Percentiles rank a stretch among this genome's conserved stretches.
Evolutionary conservation across 2,113 vertebrate genomes (phyloP).

Genomic region (Phalacrocorax pelagicus): DNA sequence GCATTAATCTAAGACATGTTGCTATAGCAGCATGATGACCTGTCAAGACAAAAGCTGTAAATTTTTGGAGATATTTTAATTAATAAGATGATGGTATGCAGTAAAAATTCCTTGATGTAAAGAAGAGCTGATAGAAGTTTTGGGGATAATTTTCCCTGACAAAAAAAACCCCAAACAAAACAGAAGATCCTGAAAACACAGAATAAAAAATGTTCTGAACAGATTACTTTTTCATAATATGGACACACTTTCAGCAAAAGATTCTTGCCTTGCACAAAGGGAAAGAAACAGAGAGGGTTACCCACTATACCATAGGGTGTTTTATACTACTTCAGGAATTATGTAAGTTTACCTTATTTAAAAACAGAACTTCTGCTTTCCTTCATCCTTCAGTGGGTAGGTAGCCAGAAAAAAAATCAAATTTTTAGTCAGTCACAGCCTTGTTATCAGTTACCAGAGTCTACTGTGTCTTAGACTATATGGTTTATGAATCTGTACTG

Average conservation of each 20-base stretch:
- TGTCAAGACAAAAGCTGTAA: background rate
- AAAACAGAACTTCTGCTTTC: background rate
- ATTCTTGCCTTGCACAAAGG: background rate
- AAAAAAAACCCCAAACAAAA: background rate
- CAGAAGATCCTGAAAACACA: background rate
- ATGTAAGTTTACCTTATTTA: background rate
- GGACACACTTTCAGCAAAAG: background rate
- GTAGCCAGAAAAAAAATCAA: background rate
- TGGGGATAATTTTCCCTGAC: background rate
- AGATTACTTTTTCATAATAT: background rate
- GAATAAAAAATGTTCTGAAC: background rate
- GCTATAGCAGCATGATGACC: accelerated
- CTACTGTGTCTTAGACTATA: background rate
- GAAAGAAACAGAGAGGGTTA: background rate
- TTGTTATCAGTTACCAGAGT: background rate
- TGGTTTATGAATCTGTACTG: background rate
- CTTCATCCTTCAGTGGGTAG: background rate
- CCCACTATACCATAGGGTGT: accelerated
- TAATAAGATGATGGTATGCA: background rate
- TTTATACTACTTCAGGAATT: background rate
- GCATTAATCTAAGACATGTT: background rate
- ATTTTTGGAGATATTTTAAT: background rate
- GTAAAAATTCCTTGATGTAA: background rate
- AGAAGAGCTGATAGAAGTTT: accelerated
- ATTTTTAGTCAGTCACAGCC: background rate